Percentiles rank a stretch among this genome's conserved stretches.
Conservation (phyloP, 64 coral and sea anemone genomes). For the Porites lutea region DNA sequence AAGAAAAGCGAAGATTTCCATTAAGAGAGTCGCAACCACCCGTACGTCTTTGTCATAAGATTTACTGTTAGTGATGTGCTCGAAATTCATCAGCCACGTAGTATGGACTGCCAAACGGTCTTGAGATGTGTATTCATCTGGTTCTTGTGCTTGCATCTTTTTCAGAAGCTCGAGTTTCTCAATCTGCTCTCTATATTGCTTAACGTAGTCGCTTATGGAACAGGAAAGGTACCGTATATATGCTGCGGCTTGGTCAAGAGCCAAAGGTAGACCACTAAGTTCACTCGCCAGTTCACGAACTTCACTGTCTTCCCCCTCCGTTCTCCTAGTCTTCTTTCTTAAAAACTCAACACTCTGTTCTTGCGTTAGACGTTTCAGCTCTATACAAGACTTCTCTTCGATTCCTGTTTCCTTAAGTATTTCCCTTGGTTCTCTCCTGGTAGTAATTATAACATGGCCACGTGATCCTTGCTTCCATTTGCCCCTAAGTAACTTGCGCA, state of each 20-base stretch:
- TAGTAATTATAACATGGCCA: constrained; percentile 69
- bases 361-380: constrained; percentile 45
- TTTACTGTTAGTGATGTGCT: constrained; percentile 32
- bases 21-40: constrained; percentile 43
- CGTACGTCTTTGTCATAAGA: constrained; percentile 55
- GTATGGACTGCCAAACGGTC: constrained; percentile 73
- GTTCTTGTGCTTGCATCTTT: constrained; percentile 55
- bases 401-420: constrained; percentile 46
- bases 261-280: constrained; percentile 73
- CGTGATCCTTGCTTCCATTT: constrained; percentile 57
- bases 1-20: constrained; percentile 70
- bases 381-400: constrained; percentile 56
- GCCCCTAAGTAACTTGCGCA: constrained; percentile 39
- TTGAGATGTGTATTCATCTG: constrained; percentile 36
- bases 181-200: constrained; percentile 64
- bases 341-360: constrained; percentile 58
- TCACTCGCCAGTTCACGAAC: constrained; percentile 27
- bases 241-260: constrained; percentile 79
- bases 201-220: constrained; percentile 55
- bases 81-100: constrained; percentile 81
- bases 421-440: constrained; percentile 60
- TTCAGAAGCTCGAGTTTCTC: constrained; percentile 29
- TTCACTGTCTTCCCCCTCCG: neutral
- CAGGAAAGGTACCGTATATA: constrained; percentile 25
- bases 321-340: constrained; percentile 11